Base-by-base conservation (phyloP, 2,888 invertebrate genomes). In the Schizaphis graminum region DNA sequence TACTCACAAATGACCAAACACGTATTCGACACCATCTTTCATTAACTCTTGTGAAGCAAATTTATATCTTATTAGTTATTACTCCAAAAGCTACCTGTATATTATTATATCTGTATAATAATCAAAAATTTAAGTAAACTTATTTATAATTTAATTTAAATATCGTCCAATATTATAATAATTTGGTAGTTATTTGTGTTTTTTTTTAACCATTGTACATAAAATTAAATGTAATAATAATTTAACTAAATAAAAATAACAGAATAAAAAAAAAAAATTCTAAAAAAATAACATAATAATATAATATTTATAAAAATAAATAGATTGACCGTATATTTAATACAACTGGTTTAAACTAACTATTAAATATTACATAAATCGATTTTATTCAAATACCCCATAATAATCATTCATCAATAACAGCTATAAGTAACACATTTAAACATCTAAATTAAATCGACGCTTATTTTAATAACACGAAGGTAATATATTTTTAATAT, bases 1-100 rank as follows among this genome's bases (percentile, higher is more conserved):
- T 21, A 47, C 16, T 67, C 35, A n/a, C 56, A 57, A 91, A 91
- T 57, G 41, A 91, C 56, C 91, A 85, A 85, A 91, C 7, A 44
- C 41, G 86, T n/a, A 49, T 10, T 56, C 21, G n/a, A 85, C 57
- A 13, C 47, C 35, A 47, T 86, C 26, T 28, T 47, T 91, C 35
- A 47, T 86, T 86, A 11, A 28, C 44, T 84, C 10, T 53, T n/a
- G 44, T 11, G 28, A 53, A 56, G 53, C 28, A 84, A 91, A 84
- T 56, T 11, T 56, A 56, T 86, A 44, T 56, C 13, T 77, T 49
- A 16, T 49, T 49, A 89, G 28, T 89, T 49, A 16, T 49, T 49
- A 89, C 44, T 89, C 16, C 3, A 44, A 61, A 57, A 89, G 4
- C 10, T 85, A 85, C 44, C 13, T n/a, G 11, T n/a, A n/a, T 8